These are phyloP conservation scores for Colletes gigas DNA, from an alignment of 1,140 invertebrate genomes.

Conservation along the genomic window DNA sequence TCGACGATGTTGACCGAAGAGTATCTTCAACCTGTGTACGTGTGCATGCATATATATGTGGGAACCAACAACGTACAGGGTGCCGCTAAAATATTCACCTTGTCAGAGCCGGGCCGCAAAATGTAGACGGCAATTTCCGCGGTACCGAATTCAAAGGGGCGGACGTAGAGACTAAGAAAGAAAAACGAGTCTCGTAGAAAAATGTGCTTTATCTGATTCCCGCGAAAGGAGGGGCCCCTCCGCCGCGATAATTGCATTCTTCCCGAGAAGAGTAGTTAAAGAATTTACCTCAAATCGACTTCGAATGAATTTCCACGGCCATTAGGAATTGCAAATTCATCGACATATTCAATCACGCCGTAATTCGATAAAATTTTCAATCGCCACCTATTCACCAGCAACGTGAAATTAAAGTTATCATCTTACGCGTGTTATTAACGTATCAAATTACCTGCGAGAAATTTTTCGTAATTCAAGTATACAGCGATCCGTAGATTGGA, in stretches of 20 bases:
- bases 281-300: not conserved
- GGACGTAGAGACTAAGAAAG: slow-evolving; percentile 38
- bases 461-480: too few species aligned
- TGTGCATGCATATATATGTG: slow-evolving; percentile 49
- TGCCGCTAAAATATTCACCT: slow-evolving; percentile 68
- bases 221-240: not conserved
- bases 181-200: slow-evolving; percentile 28
- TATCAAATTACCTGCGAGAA: too few species aligned
- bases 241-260: slow-evolving; percentile 1
- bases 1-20: slow-evolving; percentile 70
- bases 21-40: slow-evolving; percentile 59
- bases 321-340: not conserved
- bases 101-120: slow-evolving; percentile 57
- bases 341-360: too few species aligned
- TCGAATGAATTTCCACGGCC: not conserved
- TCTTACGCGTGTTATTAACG: too few species aligned
- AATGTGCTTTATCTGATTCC: slow-evolving; percentile 10
- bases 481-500: too few species aligned
- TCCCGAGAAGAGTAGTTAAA: not conserved
- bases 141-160: slow-evolving; percentile 53
- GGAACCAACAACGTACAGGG: slow-evolving; percentile 54
- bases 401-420: too few species aligned
- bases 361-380: too few species aligned
- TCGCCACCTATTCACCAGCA: too few species aligned
- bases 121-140: slow-evolving; percentile 61